phyloP scores from a whole-genome alignment of 1,140 invertebrate species.

The Carposina sasakii region DNA sequence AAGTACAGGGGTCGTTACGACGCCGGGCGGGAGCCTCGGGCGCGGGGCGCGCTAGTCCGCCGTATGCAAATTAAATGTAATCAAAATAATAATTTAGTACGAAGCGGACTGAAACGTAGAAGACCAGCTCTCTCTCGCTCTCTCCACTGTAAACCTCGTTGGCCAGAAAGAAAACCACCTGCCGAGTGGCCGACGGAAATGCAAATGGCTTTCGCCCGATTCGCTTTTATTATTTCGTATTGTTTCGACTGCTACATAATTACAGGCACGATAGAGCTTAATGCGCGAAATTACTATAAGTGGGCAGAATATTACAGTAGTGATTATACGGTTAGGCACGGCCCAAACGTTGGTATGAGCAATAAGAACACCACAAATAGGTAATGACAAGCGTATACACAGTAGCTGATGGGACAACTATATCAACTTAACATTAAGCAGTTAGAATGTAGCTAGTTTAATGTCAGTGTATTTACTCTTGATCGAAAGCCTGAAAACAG shows the following conservation, averaged over 20 bases:
- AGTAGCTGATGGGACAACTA: too few species aligned
- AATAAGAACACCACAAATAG: constrained; percentile 21
- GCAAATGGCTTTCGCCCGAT: constrained; percentile 45
- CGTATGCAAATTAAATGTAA: constrained; percentile 71
- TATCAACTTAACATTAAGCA: too few species aligned
- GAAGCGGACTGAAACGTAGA: constrained; percentile 23
- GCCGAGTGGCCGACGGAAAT: constrained; percentile 35
- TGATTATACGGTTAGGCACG: constrained; percentile 32
- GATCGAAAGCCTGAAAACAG: too few species aligned
- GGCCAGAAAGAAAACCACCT: constrained; percentile 34
- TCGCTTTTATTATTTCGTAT: constrained; percentile 54
- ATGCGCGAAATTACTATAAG: constrained; percentile 51
- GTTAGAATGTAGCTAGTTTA: too few species aligned
- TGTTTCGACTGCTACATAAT: constrained; percentile 45
- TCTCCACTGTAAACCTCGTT: constrained; percentile 8
- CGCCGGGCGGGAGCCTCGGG: constrained; percentile 40
- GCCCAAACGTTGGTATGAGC: constrained; percentile 25
- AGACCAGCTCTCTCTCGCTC: constrained; percentile 30
- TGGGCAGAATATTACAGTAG: constrained; percentile 40
- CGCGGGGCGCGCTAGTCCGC: constrained; percentile 40
- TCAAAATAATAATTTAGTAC: constrained; percentile 68
- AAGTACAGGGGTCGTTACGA: constrained; percentile 64
- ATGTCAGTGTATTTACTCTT: too few species aligned
- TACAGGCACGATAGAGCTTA: constrained; percentile 46
- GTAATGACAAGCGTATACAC: too few species aligned